Evolutionary conservation across 1,140 invertebrate genomes (phyloP).

Genomic region (Ceratoteleas bidentatus): DNA sequence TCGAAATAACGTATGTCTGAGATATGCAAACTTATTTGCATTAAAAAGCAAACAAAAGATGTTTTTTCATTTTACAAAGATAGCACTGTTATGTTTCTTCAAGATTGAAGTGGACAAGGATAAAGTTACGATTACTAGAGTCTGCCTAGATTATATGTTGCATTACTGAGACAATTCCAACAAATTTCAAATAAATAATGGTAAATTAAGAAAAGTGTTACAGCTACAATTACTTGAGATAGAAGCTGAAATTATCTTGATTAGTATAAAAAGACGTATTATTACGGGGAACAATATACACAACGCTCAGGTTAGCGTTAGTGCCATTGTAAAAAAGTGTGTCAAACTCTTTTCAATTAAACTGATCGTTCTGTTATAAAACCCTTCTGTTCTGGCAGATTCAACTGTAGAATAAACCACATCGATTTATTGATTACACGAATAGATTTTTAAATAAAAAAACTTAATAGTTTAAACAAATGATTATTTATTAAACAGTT

Average conservation of each 20-base stretch:
- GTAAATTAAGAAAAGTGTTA: constrained; percentile 29
- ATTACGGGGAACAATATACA: constrained; percentile 11
- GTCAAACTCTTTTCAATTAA: constrained; percentile 7
- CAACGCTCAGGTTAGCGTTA: constrained; percentile 10
- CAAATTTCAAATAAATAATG: constrained; percentile 18
- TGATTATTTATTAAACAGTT: no score
- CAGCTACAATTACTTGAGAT: constrained; percentile 11
- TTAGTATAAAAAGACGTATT: constrained; percentile 12
- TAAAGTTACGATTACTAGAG: neutral
- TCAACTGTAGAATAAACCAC: no score
- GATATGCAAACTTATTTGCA: no score
- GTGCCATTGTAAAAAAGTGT: constrained; percentile 16
- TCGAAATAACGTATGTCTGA: no score
- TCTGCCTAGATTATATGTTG: constrained; percentile 5
- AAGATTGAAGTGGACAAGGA: neutral
- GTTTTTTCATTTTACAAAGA: no score
- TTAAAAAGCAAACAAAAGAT: no score
- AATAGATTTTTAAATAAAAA: no score
- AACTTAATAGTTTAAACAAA: no score
- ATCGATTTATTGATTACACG: no score
- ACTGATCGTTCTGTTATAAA: no score
- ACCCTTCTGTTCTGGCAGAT: no score
- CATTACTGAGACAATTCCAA: constrained; percentile 18
- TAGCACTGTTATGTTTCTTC: no score
- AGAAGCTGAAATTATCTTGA: constrained; percentile 7